These are phyloP conservation scores for Clarias laeviceps DNA, from an alignment of 2,797 vertebrate genomes.

Conservation along the genomic window DNA sequence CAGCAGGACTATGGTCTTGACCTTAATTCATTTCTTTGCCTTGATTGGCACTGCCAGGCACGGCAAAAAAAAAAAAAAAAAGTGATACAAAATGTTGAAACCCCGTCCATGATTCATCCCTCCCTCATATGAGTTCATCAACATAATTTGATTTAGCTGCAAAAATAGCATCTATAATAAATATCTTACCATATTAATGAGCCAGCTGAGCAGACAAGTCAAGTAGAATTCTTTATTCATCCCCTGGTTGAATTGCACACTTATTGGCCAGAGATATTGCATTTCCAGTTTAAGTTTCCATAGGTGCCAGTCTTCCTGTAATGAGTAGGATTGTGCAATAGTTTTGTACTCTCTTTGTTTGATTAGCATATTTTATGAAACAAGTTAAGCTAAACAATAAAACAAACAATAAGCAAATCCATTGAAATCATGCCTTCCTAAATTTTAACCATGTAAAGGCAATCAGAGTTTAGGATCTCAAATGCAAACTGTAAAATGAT, in stretches of 20 bases:
- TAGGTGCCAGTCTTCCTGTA: conserved; percentile 46
- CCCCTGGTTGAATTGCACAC: neutral
- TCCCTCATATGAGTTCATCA: neutral
- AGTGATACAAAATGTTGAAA: neutral
- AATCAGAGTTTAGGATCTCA: neutral
- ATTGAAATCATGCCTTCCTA: conserved; percentile 50
- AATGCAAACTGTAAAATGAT: neutral
- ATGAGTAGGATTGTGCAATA: conserved; percentile 42
- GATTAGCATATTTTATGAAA: no score
- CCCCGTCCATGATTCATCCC: neutral
- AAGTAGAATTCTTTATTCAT: neutral
- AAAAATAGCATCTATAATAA: neutral
- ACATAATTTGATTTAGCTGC: neutral
- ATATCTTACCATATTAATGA: no score
- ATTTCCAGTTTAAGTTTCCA: conserved; percentile 19
- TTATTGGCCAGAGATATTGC: neutral
- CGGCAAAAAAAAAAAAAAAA: neutral
- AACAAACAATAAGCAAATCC: conserved; percentile 32
- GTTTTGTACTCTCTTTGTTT: conserved; percentile 27
- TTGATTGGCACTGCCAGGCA: neutral
- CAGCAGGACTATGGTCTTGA: neutral
- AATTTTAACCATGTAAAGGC: neutral
- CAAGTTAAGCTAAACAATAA: no score
- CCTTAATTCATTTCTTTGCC: neutral
- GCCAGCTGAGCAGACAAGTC: no score